A percentile compares a stretch with the other conserved stretches of the same genome.
Conservation (phyloP, 2,888 invertebrate species). For the Tetragonula carbonaria region DNA sequence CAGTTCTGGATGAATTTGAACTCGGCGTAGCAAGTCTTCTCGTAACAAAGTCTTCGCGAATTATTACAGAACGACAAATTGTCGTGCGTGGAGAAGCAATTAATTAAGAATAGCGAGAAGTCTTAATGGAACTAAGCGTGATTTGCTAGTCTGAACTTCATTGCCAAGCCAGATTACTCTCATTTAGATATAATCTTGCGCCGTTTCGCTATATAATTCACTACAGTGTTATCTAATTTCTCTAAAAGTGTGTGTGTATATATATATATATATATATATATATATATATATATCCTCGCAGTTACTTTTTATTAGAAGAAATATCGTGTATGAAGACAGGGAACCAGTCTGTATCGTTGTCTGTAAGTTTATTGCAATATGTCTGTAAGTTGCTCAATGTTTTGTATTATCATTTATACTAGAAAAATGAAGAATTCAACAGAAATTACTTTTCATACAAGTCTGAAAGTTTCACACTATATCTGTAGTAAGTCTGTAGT, state of each 20-base stretch:
- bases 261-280: too few relatives aligned
- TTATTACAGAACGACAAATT: not conserved
- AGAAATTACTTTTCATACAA: too few relatives aligned
- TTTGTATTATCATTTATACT: too few relatives aligned
- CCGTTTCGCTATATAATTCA: not conserved
- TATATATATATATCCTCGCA: not conserved
- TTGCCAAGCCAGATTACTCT: constrained; percentile 10
- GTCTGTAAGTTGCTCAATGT: too few relatives aligned
- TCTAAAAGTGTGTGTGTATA: not conserved
- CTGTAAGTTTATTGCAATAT: too few relatives aligned
- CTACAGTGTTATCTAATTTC: not conserved
- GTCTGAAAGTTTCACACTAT: too few relatives aligned
- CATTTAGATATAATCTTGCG: constrained; percentile 4
- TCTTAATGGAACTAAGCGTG: not conserved
- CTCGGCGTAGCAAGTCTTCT: not conserved
- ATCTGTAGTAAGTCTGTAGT: too few relatives aligned
- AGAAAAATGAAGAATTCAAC: too few relatives aligned
- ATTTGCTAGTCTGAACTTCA: constrained; percentile 18
- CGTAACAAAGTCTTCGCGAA: not conserved
- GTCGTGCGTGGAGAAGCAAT: not conserved
- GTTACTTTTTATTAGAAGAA: not conserved
- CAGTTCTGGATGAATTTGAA: not conserved
- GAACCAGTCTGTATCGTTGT: accelerated
- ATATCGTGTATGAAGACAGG: not conserved
- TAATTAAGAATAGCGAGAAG: constrained; percentile 7